Conservation (phyloP, 2,797 vertebrate species). For the Sorex maritimensis region DNA sequence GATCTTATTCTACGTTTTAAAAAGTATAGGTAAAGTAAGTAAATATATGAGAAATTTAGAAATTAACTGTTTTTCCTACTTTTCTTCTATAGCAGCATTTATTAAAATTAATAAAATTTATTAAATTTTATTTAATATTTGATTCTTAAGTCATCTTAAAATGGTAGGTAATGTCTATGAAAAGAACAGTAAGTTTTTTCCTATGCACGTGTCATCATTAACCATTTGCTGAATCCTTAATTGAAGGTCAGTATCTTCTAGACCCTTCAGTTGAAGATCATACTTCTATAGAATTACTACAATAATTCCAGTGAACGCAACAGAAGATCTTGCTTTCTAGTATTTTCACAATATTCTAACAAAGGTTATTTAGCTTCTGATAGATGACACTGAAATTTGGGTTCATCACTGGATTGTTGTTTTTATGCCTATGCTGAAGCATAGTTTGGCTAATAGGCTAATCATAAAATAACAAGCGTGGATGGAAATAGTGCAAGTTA, state of each 20-base stretch:
- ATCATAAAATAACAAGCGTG: neutral
- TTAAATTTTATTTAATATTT: neutral
- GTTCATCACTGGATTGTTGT: neutral
- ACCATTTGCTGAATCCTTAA: neutral
- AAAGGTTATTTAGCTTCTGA: conserved; percentile 39
- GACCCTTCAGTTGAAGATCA: too few relatives aligned
- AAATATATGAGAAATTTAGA: too few relatives aligned
- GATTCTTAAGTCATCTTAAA: neutral
- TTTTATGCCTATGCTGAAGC: neutral
- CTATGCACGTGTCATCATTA: neutral
- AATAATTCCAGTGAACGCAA: too few relatives aligned
- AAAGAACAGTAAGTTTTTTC: conserved; percentile 62
- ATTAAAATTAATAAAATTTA: too few relatives aligned
- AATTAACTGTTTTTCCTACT: too few relatives aligned
- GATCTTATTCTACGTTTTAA: too few relatives aligned
- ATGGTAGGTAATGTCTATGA: conserved; percentile 43
- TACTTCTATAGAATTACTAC: too few relatives aligned
- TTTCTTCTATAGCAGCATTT: too few relatives aligned
- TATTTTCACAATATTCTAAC: conserved; percentile 3
- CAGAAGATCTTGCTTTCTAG: conserved; percentile 42
- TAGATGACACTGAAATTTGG: neutral
- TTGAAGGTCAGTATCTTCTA: conserved; percentile 35
- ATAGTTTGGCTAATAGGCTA: neutral
- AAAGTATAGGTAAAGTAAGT: too few relatives aligned
- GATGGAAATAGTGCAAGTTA: neutral